Evolutionary conservation across 2,888 invertebrate genomes (phyloP), one percentile per base, ranked within the genome.

Genomic region (Spicauda simplicius): DNA sequence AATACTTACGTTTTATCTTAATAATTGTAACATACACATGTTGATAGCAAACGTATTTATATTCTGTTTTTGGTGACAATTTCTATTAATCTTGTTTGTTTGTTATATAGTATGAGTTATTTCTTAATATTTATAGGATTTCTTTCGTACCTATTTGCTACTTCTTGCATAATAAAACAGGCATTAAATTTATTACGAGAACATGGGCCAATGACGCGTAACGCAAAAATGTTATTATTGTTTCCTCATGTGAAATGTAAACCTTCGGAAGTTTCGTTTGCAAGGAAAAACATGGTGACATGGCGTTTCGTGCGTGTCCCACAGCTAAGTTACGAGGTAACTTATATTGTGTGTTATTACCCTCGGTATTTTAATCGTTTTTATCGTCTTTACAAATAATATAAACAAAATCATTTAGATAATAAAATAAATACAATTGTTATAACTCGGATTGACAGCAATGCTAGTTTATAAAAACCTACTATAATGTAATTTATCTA

Each of bases 201-300:
- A 54, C 20, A 20, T 41, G 37, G 52, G 50, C 84, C 87, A 88
- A 88, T 87, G 86, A 86, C 82, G 80, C 87, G 86, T 81, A 81
- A 86, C 83, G 85, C 83, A 83, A 86, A 86, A 85, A 85, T 86
- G 79, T 86, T 87, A 85, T 73, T 73, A 58, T 73, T 83, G 81
- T 88, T 86, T 87, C 78, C 79, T 78, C 78, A 74, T 82, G 80
- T 84, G 80, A 83, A 81, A 84, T 80, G 82, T 82, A 82, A 83
- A 80, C 79, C 80, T 82, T 79, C 80, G 75, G 74, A 78, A 80
- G 79, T 80, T 81, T 71, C 75, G 45, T 14, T 68, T 62, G 55
- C 64, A 64, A 59, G 68, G 33, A 63, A 66, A 72, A 65, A 68
- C 64, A 48, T n/a, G 45, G 67, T 56, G 66, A 68, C 68, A 64